These are phyloP conservation scores for Tenodera sinensis DNA, from an alignment of 2,888 invertebrate genomes.

Conservation along the genomic window DNA sequence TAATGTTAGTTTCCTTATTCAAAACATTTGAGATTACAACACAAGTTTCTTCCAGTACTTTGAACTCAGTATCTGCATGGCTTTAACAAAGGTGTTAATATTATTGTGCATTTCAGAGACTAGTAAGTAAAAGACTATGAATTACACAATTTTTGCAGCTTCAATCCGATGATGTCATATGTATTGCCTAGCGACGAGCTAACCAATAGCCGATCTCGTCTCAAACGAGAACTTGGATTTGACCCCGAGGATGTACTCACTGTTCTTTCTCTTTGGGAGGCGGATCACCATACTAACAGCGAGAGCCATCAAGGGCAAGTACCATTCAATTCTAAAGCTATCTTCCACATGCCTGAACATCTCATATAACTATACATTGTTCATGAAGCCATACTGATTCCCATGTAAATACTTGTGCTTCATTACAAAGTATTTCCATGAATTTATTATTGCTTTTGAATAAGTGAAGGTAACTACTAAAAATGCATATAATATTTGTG, in stretches of 20 bases:
- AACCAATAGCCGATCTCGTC: slow-evolving; percentile 43
- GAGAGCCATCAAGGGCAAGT: background rate
- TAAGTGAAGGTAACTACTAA: no score
- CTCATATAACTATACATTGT: background rate
- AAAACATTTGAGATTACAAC: no score
- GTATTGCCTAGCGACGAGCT: slow-evolving; percentile 33
- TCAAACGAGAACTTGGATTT: slow-evolving; percentile 58
- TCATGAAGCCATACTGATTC: no score
- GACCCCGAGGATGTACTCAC: slow-evolving; percentile 60
- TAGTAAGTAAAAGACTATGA: background rate
- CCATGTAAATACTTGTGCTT: no score
- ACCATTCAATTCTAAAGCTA: background rate
- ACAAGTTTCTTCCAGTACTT: no score
- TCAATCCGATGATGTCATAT: slow-evolving; percentile 12
- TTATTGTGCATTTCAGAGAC: no score
- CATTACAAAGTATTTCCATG: no score
- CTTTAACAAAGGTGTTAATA: no score
- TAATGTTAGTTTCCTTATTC: no score
- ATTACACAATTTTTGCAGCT: slow-evolving; percentile 10
- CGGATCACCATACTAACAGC: slow-evolving; percentile 44
- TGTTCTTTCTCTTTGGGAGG: slow-evolving; percentile 58
- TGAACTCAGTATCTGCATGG: no score
- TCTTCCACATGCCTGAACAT: background rate
- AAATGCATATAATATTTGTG: no score
- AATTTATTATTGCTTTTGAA: no score